These are phyloP conservation scores for Chauna torquata DNA, from an alignment of 2,113 vertebrate genomes.

Conservation along the genomic window DNA sequence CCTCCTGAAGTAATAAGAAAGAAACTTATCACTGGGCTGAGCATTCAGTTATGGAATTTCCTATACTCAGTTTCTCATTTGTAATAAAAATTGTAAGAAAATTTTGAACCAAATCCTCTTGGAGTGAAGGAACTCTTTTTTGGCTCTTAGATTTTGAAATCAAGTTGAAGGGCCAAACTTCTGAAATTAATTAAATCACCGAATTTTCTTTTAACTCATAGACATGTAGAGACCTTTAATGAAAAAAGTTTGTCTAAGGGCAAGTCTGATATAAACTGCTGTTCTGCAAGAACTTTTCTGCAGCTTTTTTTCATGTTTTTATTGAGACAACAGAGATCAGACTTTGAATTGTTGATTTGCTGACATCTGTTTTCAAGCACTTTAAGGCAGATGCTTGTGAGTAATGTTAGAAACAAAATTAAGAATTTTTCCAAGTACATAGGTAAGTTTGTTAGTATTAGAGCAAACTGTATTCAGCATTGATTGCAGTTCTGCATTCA, in stretches of 20 bases:
- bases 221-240: neutral
- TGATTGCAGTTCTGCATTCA: neutral
- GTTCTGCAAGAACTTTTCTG: neutral
- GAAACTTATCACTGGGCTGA: neutral
- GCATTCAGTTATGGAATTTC: neutral
- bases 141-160: neutral
- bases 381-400: neutral
- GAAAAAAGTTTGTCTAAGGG: neutral
- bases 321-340: neutral
- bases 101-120: neutral
- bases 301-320: neutral
- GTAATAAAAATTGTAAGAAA: conserved; percentile 21
- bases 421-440: neutral
- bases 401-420: neutral
- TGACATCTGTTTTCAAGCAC: neutral
- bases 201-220: neutral
- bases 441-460: neutral
- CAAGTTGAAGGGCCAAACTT: neutral
- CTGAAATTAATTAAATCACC: neutral
- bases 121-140: neutral
- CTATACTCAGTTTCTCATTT: neutral
- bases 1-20: neutral
- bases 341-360: neutral
- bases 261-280: neutral
- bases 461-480: neutral